Evolutionary conservation across 2,113 vertebrate genomes (phyloP).

Genomic region (Pseudopodoces humilis): DNA sequence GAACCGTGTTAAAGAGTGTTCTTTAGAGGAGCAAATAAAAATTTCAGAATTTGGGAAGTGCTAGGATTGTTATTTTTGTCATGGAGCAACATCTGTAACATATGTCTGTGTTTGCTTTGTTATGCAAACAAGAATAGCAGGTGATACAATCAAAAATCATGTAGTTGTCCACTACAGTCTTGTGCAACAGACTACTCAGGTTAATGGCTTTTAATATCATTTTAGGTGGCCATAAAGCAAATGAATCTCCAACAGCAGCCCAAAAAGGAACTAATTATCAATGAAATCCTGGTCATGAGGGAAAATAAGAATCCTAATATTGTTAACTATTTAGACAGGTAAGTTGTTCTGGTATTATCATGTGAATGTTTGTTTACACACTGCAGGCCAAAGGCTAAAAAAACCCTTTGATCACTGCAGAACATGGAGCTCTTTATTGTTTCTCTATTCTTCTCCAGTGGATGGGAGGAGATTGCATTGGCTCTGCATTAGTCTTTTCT

Average conservation of each 20-base stretch:
- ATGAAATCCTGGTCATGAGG: constrained; percentile 99
- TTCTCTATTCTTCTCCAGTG: neutral
- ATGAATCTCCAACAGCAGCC: constrained; percentile 99
- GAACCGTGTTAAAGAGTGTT: neutral
- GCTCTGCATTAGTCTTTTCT: neutral
- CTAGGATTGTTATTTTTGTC: neutral
- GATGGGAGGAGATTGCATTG: neutral
- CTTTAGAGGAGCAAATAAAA: neutral
- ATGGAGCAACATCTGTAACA: fast-evolving
- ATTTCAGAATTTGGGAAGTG: neutral
- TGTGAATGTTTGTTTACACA: fast-evolving
- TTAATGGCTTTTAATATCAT: constrained; percentile 18
- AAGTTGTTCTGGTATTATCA: constrained; percentile 6
- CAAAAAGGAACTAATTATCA: constrained; percentile 99
- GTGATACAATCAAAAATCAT: neutral
- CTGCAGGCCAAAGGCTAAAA: neutral
- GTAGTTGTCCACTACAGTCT: neutral
- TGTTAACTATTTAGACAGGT: constrained; percentile 99
- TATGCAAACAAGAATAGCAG: neutral
- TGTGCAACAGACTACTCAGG: neutral
- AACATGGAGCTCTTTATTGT: neutral
- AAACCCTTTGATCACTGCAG: neutral
- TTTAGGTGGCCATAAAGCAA: constrained; percentile 98
- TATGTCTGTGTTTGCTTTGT: neutral
- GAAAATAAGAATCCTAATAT: constrained; percentile 99